These are phyloP conservation scores for Candoia aspera DNA, from an alignment of 2,113 vertebrate genomes.

Conservation along the genomic window DNA sequence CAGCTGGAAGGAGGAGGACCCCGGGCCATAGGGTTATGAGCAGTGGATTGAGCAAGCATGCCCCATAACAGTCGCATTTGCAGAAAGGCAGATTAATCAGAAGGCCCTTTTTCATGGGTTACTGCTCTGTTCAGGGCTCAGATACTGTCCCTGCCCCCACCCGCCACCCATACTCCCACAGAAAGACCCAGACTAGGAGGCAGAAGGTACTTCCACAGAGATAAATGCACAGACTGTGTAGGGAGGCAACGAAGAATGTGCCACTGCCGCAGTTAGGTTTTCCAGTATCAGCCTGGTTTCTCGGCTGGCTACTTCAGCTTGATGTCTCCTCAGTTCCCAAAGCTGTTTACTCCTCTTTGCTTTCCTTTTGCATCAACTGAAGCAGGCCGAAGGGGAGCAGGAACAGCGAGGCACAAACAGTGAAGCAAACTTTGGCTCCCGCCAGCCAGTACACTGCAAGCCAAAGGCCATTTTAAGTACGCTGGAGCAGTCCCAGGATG, in stretches of 20 bases:
- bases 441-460: conserved; percentile 92
- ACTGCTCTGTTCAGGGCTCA: not conserved
- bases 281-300: not conserved
- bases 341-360: conserved; percentile 54
- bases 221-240: not conserved
- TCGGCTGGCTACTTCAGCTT: rapidly evolving
- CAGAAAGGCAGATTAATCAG: not conserved
- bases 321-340: rapidly evolving
- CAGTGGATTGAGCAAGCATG: not conserved
- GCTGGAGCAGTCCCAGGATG: too few relatives aligned
- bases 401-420: conserved; percentile 78
- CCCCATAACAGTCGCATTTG: not conserved
- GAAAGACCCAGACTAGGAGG: not conserved
- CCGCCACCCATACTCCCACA: too few relatives aligned
- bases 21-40: not conserved
- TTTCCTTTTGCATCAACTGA: conserved; percentile 41
- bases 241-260: not conserved
- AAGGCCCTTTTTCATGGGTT: not conserved
- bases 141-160: too few relatives aligned
- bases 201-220: not conserved
- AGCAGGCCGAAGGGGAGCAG: conserved; percentile 83
- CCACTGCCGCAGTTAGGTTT: not conserved
- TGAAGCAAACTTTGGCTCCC: conserved; percentile 85
- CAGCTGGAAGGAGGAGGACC: not conserved
- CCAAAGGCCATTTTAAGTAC: not conserved